A percentile compares a stretch with the other conserved stretches of the same genome.
These are phyloP conservation scores for Eulemur macaco DNA, from an alignment of 2,113 vertebrate genomes.

Conservation along the genomic window DNA sequence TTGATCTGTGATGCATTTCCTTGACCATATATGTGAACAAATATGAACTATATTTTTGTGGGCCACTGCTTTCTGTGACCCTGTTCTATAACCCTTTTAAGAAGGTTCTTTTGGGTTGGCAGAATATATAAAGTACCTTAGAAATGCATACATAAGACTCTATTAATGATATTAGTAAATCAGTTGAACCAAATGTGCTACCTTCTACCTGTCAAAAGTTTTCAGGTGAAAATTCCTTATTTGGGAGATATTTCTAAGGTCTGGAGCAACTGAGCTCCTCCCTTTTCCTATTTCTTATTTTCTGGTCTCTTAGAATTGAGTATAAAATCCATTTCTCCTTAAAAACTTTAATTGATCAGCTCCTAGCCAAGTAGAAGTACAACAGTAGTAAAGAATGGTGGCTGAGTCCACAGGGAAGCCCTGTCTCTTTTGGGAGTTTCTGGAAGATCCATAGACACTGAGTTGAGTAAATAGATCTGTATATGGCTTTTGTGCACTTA, in stretches of 20 bases:
- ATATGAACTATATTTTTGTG: slow-evolving; percentile 59
- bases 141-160: slow-evolving; percentile 45
- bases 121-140: slow-evolving; percentile 55
- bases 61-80: slow-evolving; percentile 61
- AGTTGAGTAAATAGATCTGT: neutral
- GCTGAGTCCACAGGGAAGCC: neutral
- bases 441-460: neutral
- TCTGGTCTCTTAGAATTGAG: neutral
- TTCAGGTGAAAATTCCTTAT: neutral
- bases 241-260: neutral
- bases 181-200: neutral
- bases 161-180: slow-evolving; percentile 61
- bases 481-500: neutral
- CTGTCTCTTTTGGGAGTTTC: neutral
- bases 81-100: slow-evolving; percentile 60
- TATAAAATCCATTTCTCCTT: slow-evolving; percentile 19
- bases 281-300: slow-evolving; percentile 14
- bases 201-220: slow-evolving; percentile 41
- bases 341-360: slow-evolving; percentile 13
- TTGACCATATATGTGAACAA: slow-evolving; percentile 38
- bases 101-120: slow-evolving; percentile 45
- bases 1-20: slow-evolving; percentile 66
- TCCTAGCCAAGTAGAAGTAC: neutral
- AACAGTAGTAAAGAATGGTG: neutral
- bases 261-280: neutral